Evolutionary conservation across 1,140 invertebrate genomes (phyloP).

Genomic region (Drosophila repleta): DNA sequence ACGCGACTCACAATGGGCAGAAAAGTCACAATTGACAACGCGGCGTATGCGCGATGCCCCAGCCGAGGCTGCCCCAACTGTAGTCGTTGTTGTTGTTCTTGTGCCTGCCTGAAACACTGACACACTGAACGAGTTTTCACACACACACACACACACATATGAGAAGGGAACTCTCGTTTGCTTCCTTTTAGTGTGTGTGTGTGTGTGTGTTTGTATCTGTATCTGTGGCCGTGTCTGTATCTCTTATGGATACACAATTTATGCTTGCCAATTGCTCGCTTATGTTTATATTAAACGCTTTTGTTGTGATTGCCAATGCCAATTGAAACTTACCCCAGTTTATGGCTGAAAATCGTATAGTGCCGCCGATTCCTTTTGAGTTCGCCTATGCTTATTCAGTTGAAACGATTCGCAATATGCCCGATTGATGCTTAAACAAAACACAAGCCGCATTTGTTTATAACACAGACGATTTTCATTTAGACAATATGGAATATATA

Average conservation of each 20-base stretch:
- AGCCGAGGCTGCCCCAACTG: constrained; percentile 48
- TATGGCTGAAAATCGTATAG: constrained; percentile 29
- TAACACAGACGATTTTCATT: constrained; percentile 11
- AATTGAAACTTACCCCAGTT: constrained; percentile 60
- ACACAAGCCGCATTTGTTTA: constrained; percentile 43
- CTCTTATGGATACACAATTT: constrained; percentile 80
- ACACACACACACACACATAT: constrained; percentile 23
- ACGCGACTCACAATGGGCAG: constrained; percentile 14
- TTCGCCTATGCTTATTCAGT: constrained; percentile 25
- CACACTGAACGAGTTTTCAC: constrained; percentile 77
- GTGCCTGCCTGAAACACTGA: constrained; percentile 71
- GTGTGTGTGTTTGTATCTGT: constrained; percentile 47
- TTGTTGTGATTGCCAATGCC: constrained; percentile 24
- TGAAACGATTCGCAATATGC: constrained; percentile 21
- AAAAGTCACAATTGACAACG: constrained; percentile 70
- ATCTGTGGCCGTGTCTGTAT: constrained; percentile 43
- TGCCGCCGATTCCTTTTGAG: constrained; percentile 1
- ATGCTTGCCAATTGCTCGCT: constrained; percentile 67
- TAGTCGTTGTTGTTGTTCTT: constrained; percentile 41
- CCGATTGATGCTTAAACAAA: constrained; percentile 24
- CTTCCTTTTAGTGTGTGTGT: constrained; percentile 33
- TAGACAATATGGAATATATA: constrained; percentile 14
- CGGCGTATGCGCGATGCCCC: constrained; percentile 75
- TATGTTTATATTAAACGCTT: constrained; percentile 47
- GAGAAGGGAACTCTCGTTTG: constrained; percentile 11